Percentiles rank a stretch among this genome's conserved stretches.
Conservation (phyloP, 2,797 vertebrate genomes). For the Enteromius anoplus region DNA sequence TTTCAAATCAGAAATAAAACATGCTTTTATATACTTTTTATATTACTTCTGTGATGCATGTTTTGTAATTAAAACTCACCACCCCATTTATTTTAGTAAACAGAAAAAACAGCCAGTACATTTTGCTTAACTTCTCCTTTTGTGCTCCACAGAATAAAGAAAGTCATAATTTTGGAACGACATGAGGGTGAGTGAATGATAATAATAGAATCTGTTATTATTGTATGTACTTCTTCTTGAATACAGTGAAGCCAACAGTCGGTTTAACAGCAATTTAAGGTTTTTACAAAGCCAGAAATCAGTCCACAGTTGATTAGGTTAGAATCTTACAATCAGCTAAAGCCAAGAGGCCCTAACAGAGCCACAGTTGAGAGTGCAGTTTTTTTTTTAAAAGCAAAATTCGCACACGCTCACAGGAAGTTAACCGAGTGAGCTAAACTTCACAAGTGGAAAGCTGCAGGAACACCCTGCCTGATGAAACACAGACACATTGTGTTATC, state of each 20-base stretch:
- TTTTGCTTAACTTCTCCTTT: slow-evolving; percentile 11
- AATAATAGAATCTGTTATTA: not conserved
- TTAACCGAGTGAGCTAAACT: slow-evolving; percentile 26
- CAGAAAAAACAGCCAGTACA: not conserved
- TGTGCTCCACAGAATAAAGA: slow-evolving; percentile 7
- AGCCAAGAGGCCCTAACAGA: not conserved
- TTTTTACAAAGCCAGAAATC: not conserved
- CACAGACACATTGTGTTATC: slow-evolving; percentile 41
- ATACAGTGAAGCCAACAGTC: not conserved
- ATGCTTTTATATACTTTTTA: not conserved
- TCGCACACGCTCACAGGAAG: slow-evolving; percentile 7
- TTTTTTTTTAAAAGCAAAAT: slow-evolving; percentile 14
- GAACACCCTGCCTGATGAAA: slow-evolving; percentile 27
- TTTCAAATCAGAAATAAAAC: not conserved
- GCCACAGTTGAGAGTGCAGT: not conserved
- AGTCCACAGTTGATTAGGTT: not conserved
- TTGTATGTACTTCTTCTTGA: not conserved
- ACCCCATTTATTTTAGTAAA: not conserved
- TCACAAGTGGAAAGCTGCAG: slow-evolving; percentile 25
- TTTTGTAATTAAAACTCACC: not conserved
- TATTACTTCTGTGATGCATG: not conserved
- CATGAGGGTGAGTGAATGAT: slow-evolving; percentile 15
- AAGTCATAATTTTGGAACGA: not conserved
- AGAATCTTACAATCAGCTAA: not conserved
- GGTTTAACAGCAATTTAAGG: not conserved